Evolutionary conservation across 2,797 vertebrate species (phyloP).

Genomic region (Tragelaphus oryx): DNA sequence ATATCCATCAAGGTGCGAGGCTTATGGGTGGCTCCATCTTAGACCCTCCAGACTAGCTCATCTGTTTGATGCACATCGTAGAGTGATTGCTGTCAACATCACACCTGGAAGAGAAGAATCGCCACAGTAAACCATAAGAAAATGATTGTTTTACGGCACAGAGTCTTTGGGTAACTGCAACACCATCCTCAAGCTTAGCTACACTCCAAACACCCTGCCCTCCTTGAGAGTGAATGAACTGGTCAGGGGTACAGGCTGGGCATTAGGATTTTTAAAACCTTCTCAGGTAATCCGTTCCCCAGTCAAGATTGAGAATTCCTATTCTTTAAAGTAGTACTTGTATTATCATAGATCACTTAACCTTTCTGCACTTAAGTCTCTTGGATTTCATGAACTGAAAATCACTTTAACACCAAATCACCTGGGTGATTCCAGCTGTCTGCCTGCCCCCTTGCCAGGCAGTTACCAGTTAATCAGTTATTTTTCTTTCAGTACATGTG

Average conservation of each 20-base stretch:
- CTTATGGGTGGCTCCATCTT: neutral
- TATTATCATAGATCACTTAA: neutral
- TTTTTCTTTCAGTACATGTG: neutral
- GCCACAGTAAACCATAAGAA: neutral
- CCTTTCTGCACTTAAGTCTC: neutral
- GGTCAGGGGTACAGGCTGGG: neutral
- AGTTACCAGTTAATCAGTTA: neutral
- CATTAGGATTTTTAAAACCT: neutral
- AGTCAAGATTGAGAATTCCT: neutral
- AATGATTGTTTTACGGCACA: neutral
- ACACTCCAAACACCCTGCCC: neutral
- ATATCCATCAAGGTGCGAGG: neutral
- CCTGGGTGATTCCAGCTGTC: neutral
- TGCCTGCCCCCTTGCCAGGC: neutral
- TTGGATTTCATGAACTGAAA: neutral
- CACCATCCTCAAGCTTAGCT: neutral
- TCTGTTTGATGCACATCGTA: neutral
- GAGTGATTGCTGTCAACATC: neutral
- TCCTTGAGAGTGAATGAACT: neutral
- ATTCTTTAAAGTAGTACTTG: neutral
- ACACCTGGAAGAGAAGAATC: neutral
- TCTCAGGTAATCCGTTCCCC: neutral
- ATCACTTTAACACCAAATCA: neutral
- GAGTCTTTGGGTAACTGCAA: neutral
- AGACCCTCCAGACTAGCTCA: neutral